Base-by-base conservation (phyloP, 2,113 vertebrate species). In the Aldabrachelys gigantea region DNA sequence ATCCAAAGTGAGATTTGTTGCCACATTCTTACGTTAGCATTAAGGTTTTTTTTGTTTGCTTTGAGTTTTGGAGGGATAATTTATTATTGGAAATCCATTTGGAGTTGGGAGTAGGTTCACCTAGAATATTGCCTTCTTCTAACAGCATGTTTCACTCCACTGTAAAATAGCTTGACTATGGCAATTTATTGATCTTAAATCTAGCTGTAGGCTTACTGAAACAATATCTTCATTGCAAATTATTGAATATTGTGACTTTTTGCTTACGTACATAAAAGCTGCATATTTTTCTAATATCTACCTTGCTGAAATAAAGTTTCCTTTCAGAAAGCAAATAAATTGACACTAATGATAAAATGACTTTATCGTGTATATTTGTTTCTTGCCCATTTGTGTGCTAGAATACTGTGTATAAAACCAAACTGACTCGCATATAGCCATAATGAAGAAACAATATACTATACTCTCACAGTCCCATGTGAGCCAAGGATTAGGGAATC, bases 81-180 rank as follows among this genome's bases (percentile, higher is more conserved):
- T 65, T 35, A 65, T 65, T 35, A 3, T 78, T 5, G 22, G 47
- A 7, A 86, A 89, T 31, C 54, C 11, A 57, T 3, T 1, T 59
- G 1, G 12, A 79, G 2, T 31, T 10, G 88, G 22, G 16, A 7
- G 21, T 35, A 29, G 72, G 9, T 88, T 88, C 0, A 27, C 10
- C 27, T 81, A 2, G 62, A 2, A 65, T 79, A 2, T 89, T 81
- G 1, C 6, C 2, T 38, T 62, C 13, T 90, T 0, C 0, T 89
- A 57, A 31, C 6, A 10, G 47, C n/a, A 0, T 87, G 5, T 22
- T 29, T 85, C 21, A 90, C 94, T 31, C 79, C 9, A 49, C n/a
- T 62, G 27, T 62, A 31, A 62, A 31, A 62, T 62, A 31, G 27
- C 11, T 62, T 13, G 57, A 62, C 57, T 62, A 12, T 31, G 27